A percentile compares a stretch with the other conserved stretches of the same genome.
Conservation (phyloP, 2,888 invertebrate species). For the Chloroclystis v-ata region DNA sequence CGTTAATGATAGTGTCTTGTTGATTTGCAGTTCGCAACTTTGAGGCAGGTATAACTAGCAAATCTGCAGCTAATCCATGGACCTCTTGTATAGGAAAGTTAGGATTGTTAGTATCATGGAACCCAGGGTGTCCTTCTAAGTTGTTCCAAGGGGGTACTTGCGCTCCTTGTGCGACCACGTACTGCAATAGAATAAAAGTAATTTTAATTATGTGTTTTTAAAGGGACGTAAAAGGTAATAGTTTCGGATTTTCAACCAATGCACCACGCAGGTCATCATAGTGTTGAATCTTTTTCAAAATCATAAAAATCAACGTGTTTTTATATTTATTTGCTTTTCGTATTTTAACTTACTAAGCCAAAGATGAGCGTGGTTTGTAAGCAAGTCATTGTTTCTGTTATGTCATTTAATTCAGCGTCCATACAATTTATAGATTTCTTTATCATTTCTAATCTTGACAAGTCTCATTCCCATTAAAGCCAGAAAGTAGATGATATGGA, state of each 20-base stretch:
- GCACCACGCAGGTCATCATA: too few relatives aligned
- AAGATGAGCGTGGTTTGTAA: not conserved
- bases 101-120: not conserved
- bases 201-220: not conserved
- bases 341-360: not conserved
- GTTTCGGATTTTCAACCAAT: too few relatives aligned
- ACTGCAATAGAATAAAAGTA: not conserved
- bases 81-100: not conserved
- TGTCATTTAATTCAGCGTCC: not conserved
- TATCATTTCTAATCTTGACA: slow-evolving; percentile 3
- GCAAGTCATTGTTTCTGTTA: not conserved
- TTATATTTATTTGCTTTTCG: too few relatives aligned
- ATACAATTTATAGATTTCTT: not conserved
- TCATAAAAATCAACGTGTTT: too few relatives aligned
- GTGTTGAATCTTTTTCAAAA: too few relatives aligned
- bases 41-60: not conserved
- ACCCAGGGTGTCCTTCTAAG: not conserved
- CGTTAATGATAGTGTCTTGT: not conserved
- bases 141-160: not conserved
- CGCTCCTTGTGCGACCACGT: not conserved
- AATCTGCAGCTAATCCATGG: not conserved
- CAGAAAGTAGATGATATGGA: not conserved
- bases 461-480: not conserved
- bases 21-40: too few relatives aligned
- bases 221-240: too few relatives aligned